Evolutionary conservation across 1,140 invertebrate species (phyloP), one percentile per base, ranked within the genome.

Genomic region (Cydia splendana): DNA sequence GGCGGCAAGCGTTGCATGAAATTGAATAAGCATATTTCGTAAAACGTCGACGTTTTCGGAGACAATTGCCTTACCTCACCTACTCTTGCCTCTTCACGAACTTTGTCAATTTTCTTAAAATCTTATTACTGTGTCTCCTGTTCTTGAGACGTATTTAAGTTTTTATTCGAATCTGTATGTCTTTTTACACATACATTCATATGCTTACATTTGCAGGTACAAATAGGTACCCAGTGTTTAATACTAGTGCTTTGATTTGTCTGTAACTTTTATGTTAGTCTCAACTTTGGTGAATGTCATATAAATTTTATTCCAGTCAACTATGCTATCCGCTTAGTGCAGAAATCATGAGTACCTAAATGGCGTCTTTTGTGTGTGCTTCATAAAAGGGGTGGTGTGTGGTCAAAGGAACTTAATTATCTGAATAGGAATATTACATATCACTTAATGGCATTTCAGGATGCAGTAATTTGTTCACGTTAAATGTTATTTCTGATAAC

Each of bases 21-120:
- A 93, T 93, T 93, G 91, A 93, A 92, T 93, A 93, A 93, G 91
- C 91, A 92, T 93, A 93, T 93, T 93, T 92, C 90, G 91, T 90
- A 92, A 93, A 93, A 93, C 86, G 90, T 87, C 90, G 90, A 90
- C 90, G 90, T 93, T 93, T 93, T 92, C 83, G 87, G 90, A 93
- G 90, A 93, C 90, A 93, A 93, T 93, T 93, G 91, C 90, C 91
- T 92, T 93, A 93, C 90, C 90, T 93, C 91, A 93, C 90, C 91
- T 91, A 91, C 89, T 91, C 88, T 84, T 85, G 86, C 87, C 88
- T 89, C 83, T 87, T 91, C 85, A 89, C 87, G 89, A 93, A 93
- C 90, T 93, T 93, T 92, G 90, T 91, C 90, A 93, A 93, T 93
- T 93, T 93, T 84, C 89, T 77, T 84, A 84, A 87, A 93, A 93